phyloP scores from a whole-genome alignment of 2,888 invertebrate genomes.

The Dascillus cervinus region DNA sequence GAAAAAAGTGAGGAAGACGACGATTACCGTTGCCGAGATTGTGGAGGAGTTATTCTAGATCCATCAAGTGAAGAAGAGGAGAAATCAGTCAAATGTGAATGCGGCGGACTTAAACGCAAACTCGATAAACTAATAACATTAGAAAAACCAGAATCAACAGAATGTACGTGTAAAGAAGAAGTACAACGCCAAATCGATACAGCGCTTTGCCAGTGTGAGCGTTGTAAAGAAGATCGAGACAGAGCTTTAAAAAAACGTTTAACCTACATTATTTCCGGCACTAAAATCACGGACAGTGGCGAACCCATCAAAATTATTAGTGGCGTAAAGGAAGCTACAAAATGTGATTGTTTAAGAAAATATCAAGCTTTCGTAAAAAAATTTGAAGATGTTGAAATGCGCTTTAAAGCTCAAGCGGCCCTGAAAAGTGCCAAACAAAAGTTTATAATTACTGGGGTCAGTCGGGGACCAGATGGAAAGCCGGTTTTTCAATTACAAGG shows the following conservation, averaged over 20 bases:
- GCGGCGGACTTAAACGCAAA: background rate
- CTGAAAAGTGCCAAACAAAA: slow-evolving; percentile 12
- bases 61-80: background rate
- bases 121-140: slow-evolving; percentile 4
- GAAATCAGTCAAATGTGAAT: background rate
- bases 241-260: slow-evolving; percentile 10
- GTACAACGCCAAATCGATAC: slow-evolving; percentile 17
- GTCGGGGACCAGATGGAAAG: slow-evolving; percentile 23
- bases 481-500: slow-evolving; percentile 23
- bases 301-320: too few relatives aligned
- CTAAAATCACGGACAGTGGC: too few relatives aligned
- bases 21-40: background rate
- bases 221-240: slow-evolving; percentile 17
- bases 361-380: slow-evolving; percentile 19
- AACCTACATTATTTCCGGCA: slow-evolving; percentile 20
- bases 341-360: slow-evolving; percentile 25
- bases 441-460: slow-evolving; percentile 21
- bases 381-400: slow-evolving; percentile 16
- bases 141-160: slow-evolving; percentile 4
- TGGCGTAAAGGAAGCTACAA: slow-evolving; percentile 19
- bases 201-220: slow-evolving; percentile 22
- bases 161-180: slow-evolving; percentile 22
- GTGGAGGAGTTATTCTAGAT: background rate
- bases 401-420: slow-evolving; percentile 13
- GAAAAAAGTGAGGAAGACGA: background rate